Conservation (phyloP, 2,888 invertebrate genomes). For the Chymomyza amoena region DNA sequence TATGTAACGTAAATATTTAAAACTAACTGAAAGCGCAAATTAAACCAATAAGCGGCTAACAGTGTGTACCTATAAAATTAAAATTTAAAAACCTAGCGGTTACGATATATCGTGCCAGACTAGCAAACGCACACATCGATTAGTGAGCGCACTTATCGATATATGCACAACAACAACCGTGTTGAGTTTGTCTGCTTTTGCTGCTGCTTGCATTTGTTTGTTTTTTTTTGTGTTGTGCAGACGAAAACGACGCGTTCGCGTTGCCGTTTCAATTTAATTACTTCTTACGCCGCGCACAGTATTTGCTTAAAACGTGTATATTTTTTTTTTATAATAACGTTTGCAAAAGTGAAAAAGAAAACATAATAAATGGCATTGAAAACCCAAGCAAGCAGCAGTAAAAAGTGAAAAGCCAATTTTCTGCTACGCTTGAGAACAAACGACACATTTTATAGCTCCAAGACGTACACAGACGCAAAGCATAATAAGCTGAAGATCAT, state of each 20-base stretch:
- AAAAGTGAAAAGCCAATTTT: slow-evolving; percentile 58
- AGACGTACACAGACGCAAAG: neutral
- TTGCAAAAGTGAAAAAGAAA: neutral
- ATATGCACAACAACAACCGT: neutral
- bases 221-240: neutral
- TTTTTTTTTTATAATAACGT: slow-evolving; percentile 8
- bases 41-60: too few species aligned
- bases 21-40: too few species aligned
- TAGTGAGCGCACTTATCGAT: neutral
- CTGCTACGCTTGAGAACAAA: slow-evolving; percentile 58
- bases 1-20: too few species aligned
- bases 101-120: neutral
- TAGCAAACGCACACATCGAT: neutral
- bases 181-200: neutral
- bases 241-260: neutral
- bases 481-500: slow-evolving; percentile 45
- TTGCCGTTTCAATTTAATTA: neutral
- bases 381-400: slow-evolving; percentile 18
- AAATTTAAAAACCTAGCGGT: neutral
- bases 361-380: slow-evolving; percentile 43
- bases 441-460: neutral
- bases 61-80: neutral
- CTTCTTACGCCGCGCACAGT: neutral
- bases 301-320: neutral
- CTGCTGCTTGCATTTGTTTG: neutral